phyloP scores from a whole-genome alignment of 2,888 invertebrate genomes.

The Dorcus parallelipipedus region DNA sequence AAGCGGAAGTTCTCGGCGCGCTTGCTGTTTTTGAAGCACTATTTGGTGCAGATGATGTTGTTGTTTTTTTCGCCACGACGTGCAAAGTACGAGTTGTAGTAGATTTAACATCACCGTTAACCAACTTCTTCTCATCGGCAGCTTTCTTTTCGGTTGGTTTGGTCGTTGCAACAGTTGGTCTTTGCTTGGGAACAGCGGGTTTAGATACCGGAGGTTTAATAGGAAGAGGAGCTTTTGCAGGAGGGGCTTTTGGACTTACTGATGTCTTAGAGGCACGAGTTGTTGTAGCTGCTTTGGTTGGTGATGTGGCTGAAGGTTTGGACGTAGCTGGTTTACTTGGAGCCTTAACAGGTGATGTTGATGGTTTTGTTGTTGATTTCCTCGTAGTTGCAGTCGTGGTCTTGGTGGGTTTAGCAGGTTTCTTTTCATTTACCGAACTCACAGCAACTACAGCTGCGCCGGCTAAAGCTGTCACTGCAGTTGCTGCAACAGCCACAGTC shows the following conservation, averaged over 20 bases:
- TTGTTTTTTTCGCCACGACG: conserved; percentile 16
- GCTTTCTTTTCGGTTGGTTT: conserved; percentile 13
- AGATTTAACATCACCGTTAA: conserved; percentile 25
- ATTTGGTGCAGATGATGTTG: conserved; percentile 11
- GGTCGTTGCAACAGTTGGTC: neutral
- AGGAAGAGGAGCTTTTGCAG: conserved; percentile 2
- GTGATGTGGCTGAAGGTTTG: conserved; percentile 20
- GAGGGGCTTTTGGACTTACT: conserved; percentile 21
- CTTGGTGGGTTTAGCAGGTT: conserved; percentile 35
- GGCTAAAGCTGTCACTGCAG: conserved; percentile 34
- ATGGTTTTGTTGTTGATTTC: conserved; percentile 24
- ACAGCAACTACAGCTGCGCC: conserved; percentile 39
- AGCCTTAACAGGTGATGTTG: conserved; percentile 19
- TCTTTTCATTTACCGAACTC: conserved; percentile 36
- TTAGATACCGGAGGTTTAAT: neutral
- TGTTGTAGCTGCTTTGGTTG: conserved; percentile 16
- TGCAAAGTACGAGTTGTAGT: conserved; percentile 19
- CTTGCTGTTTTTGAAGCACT: conserved; percentile 16
- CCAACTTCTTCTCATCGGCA: conserved; percentile 22
- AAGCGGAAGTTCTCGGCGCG: conserved; percentile 25
- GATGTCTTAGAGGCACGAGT: conserved; percentile 22
- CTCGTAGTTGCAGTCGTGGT: conserved; percentile 19
- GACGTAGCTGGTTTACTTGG: conserved; percentile 25
- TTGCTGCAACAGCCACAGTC: conserved; percentile 25
- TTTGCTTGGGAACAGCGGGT: conserved; percentile 7